Percentiles rank a stretch among this genome's conserved stretches.
Conservation (phyloP, 2,797 vertebrate species). For the Myripristis murdjan region DNA sequence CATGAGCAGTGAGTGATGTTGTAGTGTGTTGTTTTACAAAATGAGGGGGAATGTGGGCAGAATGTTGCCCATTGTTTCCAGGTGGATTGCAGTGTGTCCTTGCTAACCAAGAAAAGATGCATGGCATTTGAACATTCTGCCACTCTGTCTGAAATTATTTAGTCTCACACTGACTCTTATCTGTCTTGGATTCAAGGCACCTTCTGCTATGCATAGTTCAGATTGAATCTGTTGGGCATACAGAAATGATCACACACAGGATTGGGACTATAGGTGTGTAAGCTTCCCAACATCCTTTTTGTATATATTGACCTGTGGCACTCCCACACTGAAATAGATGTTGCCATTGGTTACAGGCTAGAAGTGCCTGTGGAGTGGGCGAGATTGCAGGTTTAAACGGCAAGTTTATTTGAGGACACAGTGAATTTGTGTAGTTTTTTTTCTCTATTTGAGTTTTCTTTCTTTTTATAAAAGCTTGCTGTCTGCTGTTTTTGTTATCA, state of each 20-base stretch:
- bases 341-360: conserved; percentile 79
- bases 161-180: neutral
- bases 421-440: conserved; percentile 26
- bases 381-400: conserved; percentile 63
- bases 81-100: conserved; percentile 57
- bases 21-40: conserved; percentile 68
- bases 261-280: conserved; percentile 40
- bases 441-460: conserved; percentile 11
- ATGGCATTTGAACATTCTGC: conserved; percentile 49
- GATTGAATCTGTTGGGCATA: neutral
- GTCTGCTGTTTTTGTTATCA: conserved; percentile 12
- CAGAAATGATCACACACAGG: conserved; percentile 4
- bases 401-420: conserved; percentile 70
- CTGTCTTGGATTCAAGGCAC: conserved; percentile 34
- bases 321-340: conserved; percentile 65
- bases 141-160: neutral
- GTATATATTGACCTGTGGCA: conserved; percentile 52
- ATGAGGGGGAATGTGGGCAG: conserved; percentile 68
- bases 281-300: conserved; percentile 39
- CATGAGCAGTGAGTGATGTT: conserved; percentile 66
- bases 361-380: conserved; percentile 62
- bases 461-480: conserved; percentile 10
- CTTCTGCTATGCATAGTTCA: conserved; percentile 15
- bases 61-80: conserved; percentile 63
- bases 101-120: conserved; percentile 58